Evolutionary conservation across 2,888 invertebrate species (phyloP).

Genomic region (Ectobius pallidus): DNA sequence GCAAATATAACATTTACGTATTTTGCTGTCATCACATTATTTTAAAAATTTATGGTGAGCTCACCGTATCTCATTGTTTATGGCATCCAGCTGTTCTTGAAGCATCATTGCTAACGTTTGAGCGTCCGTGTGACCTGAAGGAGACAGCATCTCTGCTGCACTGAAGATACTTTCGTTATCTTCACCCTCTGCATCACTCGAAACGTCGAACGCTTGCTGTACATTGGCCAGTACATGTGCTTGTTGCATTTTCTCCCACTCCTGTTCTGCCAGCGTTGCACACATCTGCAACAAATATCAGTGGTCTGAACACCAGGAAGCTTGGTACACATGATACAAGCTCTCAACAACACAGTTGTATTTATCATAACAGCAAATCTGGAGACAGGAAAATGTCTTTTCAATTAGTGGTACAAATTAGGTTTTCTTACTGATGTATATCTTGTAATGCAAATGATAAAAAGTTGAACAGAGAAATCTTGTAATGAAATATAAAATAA

Average conservation of each 20-base stretch:
- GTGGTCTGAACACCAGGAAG: constrained; percentile 14
- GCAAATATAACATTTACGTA: no score
- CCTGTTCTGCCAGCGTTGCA: constrained; percentile 61
- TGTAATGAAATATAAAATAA: no score
- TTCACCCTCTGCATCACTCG: constrained; percentile 81
- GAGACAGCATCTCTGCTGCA: constrained; percentile 73
- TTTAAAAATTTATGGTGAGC: no score
- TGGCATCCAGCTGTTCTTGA: constrained; percentile 99
- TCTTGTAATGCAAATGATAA: no score
- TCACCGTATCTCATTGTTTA: constrained; percentile 95
- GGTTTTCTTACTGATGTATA: no score
- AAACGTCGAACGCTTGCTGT: constrained; percentile 91
- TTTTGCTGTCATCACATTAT: no score
- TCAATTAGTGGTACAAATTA: no score
- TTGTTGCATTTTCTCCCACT: constrained; percentile 96
- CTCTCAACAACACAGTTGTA: no score
- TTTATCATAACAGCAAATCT: no score
- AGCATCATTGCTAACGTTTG: constrained; percentile 98
- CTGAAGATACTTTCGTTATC: constrained; percentile 81
- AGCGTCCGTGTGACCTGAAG: constrained; percentile 81
- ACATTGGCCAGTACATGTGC: constrained; percentile 89
- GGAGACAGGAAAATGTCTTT: no score
- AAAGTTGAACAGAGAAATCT: no score
- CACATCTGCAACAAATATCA: constrained; percentile 50
- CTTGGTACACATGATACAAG: no score